A percentile compares a stretch with the other conserved stretches of the same genome.
Conservation (phyloP, 2,888 invertebrate genomes). For the Leptinotarsa haldemani region DNA sequence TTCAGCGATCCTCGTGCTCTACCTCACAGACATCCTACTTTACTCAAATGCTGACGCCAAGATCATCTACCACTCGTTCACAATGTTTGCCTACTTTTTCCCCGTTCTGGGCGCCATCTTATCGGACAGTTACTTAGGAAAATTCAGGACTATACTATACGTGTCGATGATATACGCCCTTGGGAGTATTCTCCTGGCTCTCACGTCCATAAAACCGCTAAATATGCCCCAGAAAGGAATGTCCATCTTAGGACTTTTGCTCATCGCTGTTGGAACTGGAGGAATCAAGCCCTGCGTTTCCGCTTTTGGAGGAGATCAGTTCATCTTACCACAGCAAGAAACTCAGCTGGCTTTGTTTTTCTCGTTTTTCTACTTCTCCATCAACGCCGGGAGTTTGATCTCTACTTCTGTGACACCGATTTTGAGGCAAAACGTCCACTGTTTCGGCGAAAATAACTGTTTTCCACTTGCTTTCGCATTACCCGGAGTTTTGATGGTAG, state of each 20-base stretch:
- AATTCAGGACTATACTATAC: conserved; percentile 90
- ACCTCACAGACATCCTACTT: conserved; percentile 82
- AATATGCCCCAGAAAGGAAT: conserved; percentile 68
- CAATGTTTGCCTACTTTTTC: conserved; percentile 90
- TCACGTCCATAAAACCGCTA: conserved; percentile 74
- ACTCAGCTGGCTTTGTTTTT: conserved; percentile 86
- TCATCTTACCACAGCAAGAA: conserved; percentile 83
- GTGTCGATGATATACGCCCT: conserved; percentile 87
- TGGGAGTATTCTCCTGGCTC: conserved; percentile 84
- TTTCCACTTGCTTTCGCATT: conserved; percentile 91
- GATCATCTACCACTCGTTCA: conserved; percentile 89
- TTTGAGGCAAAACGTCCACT: conserved; percentile 81
- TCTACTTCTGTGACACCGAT: conserved; percentile 91
- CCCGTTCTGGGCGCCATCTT: conserved; percentile 92
- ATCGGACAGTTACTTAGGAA: conserved; percentile 92
- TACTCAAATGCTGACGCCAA: conserved; percentile 82
- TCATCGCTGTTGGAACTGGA: conserved; percentile 91
- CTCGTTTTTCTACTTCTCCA: conserved; percentile 93
- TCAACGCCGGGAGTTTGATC: conserved; percentile 90
- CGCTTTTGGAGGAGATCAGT: conserved; percentile 96
- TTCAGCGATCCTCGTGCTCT: conserved; percentile 92
- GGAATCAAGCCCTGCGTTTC: conserved; percentile 97
- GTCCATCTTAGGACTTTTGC: conserved; percentile 72
- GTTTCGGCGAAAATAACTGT: conserved; percentile 81
- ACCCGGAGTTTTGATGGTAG: conserved; percentile 86